Conservation (phyloP, 92 coral and sea anemone species). For the Micromussa lordhowensis region DNA sequence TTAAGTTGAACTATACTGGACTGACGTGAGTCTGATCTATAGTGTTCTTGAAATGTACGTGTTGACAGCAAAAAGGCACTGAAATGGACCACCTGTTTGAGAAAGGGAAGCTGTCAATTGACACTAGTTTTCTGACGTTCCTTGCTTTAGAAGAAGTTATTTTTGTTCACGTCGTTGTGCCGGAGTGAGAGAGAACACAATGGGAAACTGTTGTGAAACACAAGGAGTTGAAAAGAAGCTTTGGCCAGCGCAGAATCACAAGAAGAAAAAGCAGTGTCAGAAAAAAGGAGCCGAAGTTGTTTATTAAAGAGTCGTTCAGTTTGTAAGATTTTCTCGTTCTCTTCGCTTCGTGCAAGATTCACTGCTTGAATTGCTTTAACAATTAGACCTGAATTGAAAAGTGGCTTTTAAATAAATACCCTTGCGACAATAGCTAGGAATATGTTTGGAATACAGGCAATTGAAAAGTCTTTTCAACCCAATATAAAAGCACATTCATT, state of each 20-base stretch:
- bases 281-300: not conserved
- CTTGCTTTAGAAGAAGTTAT: not conserved
- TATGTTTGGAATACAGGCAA: not conserved
- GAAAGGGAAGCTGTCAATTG: conserved; percentile 32
- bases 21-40: conserved; percentile 27
- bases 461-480: not conserved
- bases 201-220: not conserved
- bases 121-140: conserved; percentile 10
- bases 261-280: not conserved
- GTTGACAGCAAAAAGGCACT: conserved; percentile 36
- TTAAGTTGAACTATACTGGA: conserved; percentile 8
- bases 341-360: not conserved
- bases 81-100: conserved; percentile 47
- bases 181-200: not conserved
- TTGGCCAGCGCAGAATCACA: not conserved
- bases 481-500: not conserved
- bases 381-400: not conserved
- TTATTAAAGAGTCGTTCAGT: not conserved
- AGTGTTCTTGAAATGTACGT: conserved; percentile 24
- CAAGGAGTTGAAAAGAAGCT: not conserved
- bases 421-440: not conserved
- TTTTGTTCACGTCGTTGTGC: conserved; percentile 10
- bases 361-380: conserved; percentile 12
- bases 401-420: not conserved
- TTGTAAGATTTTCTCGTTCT: not conserved